Conservation (phyloP, 2,797 vertebrate genomes). For the Australoheros facetus region DNA sequence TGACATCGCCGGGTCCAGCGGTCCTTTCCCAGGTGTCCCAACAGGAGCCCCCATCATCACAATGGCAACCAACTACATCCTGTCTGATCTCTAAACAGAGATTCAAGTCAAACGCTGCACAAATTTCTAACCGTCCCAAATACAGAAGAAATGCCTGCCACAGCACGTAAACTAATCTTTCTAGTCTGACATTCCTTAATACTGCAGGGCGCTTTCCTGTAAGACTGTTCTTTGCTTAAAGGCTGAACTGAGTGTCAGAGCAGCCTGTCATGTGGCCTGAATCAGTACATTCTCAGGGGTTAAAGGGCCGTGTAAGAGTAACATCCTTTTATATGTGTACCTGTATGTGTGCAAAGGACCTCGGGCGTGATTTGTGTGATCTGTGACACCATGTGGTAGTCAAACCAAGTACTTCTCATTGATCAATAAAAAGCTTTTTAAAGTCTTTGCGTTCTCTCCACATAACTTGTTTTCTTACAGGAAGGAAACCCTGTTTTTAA, state of each 20-base stretch:
- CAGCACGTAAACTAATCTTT: not conserved
- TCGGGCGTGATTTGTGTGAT: constrained; percentile 14
- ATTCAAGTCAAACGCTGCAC: not conserved
- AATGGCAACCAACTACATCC: constrained; percentile 81
- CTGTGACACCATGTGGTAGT: constrained; percentile 9
- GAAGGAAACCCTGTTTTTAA: not conserved
- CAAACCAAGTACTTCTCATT: constrained; percentile 10
- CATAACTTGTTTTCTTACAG: not conserved
- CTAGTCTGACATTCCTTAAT: constrained; percentile 8
- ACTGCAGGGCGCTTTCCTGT: constrained; percentile 18
- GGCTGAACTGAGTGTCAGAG: constrained; percentile 18
- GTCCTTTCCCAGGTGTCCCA: constrained; percentile 85
- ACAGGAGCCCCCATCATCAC: constrained; percentile 84
- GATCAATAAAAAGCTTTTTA: constrained; percentile 51
- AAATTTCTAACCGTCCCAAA: constrained; percentile 23
- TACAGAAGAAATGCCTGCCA: constrained; percentile 11
- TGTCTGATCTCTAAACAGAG: constrained; percentile 46
- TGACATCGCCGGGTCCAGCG: constrained; percentile 86
- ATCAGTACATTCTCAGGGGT: constrained; percentile 54
- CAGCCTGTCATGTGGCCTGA: constrained; percentile 31
- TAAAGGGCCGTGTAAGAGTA: constrained; percentile 6
- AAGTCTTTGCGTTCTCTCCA: not conserved
- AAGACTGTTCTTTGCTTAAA: not conserved
- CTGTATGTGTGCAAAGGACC: constrained; percentile 19
- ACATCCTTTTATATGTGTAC: constrained; percentile 26